Evolutionary conservation across 2,797 vertebrate genomes (phyloP).

Genomic region (Austrolebias charrua): DNA sequence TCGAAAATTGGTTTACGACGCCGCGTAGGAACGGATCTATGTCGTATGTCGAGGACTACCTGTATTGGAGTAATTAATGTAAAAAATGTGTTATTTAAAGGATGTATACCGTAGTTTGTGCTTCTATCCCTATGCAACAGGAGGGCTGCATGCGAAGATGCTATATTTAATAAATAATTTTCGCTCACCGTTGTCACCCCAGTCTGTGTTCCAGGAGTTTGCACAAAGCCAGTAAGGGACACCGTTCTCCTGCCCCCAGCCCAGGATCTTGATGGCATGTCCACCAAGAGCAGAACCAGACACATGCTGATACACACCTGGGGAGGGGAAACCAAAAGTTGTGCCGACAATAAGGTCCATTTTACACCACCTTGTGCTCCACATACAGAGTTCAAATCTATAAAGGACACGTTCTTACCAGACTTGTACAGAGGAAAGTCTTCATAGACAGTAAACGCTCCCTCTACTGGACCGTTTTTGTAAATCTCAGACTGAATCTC

Average conservation of each 20-base stretch:
- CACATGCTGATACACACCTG: slow-evolving; percentile 93
- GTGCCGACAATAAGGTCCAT: neutral
- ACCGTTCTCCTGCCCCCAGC: slow-evolving; percentile 88
- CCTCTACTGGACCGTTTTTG: slow-evolving; percentile 94
- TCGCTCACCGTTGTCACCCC: slow-evolving; percentile 91
- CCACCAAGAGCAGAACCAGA: slow-evolving; percentile 86
- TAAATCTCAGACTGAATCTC: slow-evolving; percentile 91
- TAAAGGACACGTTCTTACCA: slow-evolving; percentile 72
- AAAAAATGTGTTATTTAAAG: too few relatives aligned
- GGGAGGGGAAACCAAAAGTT: neutral
- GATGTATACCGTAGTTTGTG: too few relatives aligned
- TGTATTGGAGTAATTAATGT: too few relatives aligned
- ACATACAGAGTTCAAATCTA: neutral
- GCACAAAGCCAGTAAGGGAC: slow-evolving; percentile 93
- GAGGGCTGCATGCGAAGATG: too few relatives aligned
- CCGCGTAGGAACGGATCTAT: too few relatives aligned
- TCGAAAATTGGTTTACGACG: too few relatives aligned
- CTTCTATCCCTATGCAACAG: too few relatives aligned
- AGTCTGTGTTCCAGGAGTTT: slow-evolving; percentile 98
- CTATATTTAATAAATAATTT: neutral
- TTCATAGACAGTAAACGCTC: slow-evolving; percentile 87
- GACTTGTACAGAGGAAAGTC: slow-evolving; percentile 93
- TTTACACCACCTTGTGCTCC: neutral
- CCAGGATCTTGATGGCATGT: slow-evolving; percentile 92
- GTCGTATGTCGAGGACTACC: too few relatives aligned